A percentile compares a stretch with the other conserved stretches of the same genome.
Conservation (phyloP, 2,113 vertebrate genomes). For the Cyphomyrus discorhynchus region DNA sequence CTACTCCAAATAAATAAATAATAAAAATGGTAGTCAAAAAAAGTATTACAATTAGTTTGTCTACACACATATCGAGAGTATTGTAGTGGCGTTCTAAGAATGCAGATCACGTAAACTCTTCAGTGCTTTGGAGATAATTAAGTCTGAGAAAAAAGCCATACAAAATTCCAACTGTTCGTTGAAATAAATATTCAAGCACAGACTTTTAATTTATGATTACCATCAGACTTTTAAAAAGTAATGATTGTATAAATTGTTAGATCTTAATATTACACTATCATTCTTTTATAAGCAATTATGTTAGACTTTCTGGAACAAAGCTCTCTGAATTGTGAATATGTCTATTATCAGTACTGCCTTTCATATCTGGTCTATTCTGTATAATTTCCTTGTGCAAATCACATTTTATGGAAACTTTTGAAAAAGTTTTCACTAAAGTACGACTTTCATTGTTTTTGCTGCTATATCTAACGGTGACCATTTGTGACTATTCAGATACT, state of each 20-base stretch:
- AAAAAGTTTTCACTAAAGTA: background rate
- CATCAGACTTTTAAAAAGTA: conserved; percentile 7
- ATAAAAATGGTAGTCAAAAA: background rate
- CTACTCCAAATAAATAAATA: background rate
- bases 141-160: background rate
- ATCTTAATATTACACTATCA: conserved; percentile 4
- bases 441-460: background rate
- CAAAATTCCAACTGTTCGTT: background rate
- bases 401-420: background rate
- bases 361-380: background rate
- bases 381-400: background rate
- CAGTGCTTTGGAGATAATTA: background rate
- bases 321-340: conserved; percentile 1
- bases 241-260: conserved; percentile 13
- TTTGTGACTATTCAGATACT: background rate
- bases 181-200: conserved; percentile 10
- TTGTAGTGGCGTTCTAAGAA: background rate
- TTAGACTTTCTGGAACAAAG: conserved; percentile 5
- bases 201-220: conserved; percentile 15
- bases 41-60: background rate
- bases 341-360: conserved; percentile 1
- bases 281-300: conserved; percentile 8
- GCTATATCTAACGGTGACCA: background rate
- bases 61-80: background rate
- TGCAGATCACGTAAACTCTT: background rate